Evolutionary conservation across 2,888 invertebrate species (phyloP).

Genomic region (Sinopyrophorus schimmeli): DNA sequence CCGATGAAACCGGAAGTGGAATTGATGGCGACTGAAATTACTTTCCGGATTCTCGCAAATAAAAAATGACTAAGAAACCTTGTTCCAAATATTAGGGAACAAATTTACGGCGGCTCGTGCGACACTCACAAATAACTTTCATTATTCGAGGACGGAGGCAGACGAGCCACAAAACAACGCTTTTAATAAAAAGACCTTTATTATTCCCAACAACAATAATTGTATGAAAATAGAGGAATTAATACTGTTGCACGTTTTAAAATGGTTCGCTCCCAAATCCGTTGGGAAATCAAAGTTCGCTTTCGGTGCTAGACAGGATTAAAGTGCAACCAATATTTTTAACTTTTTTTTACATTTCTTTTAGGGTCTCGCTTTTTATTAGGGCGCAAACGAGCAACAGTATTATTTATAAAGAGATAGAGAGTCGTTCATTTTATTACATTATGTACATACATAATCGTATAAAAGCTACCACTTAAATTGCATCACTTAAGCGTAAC

Average conservation of each 20-base stretch:
- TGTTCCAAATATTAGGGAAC: constrained; percentile 17
- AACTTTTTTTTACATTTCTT: no score
- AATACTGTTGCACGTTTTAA: constrained; percentile 26
- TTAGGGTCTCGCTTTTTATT: no score
- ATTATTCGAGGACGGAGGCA: constrained; percentile 6
- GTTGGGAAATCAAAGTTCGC: constrained; percentile 21
- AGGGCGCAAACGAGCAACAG: constrained; percentile 20
- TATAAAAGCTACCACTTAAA: constrained; percentile 30
- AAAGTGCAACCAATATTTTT: constrained; percentile 22
- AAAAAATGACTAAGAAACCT: constrained; percentile 18
- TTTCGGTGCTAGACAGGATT: constrained; percentile 3
- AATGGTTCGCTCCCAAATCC: constrained; percentile 19
- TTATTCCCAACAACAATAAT: constrained; percentile 32
- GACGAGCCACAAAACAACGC: constrained; percentile 9
- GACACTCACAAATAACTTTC: constrained; percentile 8
- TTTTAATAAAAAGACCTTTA: constrained; percentile 30
- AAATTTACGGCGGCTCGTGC: constrained; percentile 4
- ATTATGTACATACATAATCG: constrained; percentile 26
- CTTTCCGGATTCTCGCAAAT: constrained; percentile 28
- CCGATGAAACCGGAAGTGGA: constrained; percentile 32
- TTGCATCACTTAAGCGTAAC: constrained; percentile 31
- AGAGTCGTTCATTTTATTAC: constrained; percentile 25
- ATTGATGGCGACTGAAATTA: constrained; percentile 37
- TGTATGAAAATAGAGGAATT: constrained; percentile 33
- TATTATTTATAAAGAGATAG: constrained; percentile 28